A percentile compares a stretch with the other conserved stretches of the same genome.
Conservation (phyloP, 2,113 vertebrate genomes). For the Cromileptes altivelis region DNA sequence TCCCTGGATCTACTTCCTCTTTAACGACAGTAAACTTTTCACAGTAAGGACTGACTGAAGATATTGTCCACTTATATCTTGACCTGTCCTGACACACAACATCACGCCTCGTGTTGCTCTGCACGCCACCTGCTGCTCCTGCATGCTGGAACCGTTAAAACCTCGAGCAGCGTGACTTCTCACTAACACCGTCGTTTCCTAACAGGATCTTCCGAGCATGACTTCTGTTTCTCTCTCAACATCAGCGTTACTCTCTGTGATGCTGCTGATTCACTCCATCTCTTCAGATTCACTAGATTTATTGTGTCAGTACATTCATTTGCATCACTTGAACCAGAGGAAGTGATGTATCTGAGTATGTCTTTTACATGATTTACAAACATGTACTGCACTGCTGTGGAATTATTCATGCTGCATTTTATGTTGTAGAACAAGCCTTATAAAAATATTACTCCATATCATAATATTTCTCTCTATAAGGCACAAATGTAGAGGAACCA, state of each 20-base stretch:
- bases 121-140: constrained; percentile 40
- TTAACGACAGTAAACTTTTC: not conserved
- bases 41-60: not conserved
- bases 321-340: not conserved
- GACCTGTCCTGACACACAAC: not conserved
- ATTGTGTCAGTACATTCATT: not conserved
- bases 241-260: not conserved
- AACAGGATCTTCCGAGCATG: constrained; percentile 41
- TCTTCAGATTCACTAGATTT: not conserved
- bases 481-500: not conserved
- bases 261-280: not conserved
- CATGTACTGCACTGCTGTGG: not conserved
- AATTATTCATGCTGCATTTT: not conserved
- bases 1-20: not conserved
- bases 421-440: not conserved
- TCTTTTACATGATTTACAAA: not conserved
- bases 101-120: not conserved
- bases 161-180: constrained; percentile 12
- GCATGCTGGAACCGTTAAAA: constrained; percentile 63
- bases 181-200: constrained; percentile 44
- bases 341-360: not conserved
- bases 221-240: constrained; percentile 21
- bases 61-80: not conserved
- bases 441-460: not conserved
- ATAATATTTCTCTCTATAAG: not conserved